Evolutionary conservation across 2,888 invertebrate genomes (phyloP).

Genomic region (Drosophila acutilabella): DNA sequence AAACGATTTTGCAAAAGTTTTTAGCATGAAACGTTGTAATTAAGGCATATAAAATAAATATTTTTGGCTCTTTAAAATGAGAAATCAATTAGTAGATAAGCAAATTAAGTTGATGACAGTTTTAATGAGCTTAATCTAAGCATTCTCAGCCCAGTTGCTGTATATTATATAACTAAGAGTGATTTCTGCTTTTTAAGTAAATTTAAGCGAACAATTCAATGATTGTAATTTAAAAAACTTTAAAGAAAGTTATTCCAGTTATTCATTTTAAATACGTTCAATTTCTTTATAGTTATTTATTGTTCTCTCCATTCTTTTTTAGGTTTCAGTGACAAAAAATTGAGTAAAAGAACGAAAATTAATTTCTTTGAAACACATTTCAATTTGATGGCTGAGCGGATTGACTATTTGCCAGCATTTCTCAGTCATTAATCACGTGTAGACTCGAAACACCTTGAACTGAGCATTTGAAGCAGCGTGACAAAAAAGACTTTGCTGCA

Average conservation of each 20-base stretch:
- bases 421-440: constrained; percentile 61
- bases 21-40: constrained; percentile 37
- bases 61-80: constrained; percentile 10
- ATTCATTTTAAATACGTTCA: not conserved
- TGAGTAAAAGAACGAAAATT: constrained; percentile 13
- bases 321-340: not conserved
- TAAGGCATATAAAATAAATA: not conserved
- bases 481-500: constrained; percentile 24
- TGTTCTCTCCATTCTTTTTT: not conserved
- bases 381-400: constrained; percentile 39
- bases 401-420: constrained; percentile 32
- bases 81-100: constrained; percentile 42
- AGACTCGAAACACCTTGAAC: constrained; percentile 24
- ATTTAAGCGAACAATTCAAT: too few species aligned
- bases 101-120: constrained; percentile 13
- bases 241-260: too few species aligned
- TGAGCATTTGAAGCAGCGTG: constrained; percentile 17
- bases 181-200: not conserved
- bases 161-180: constrained; percentile 4
- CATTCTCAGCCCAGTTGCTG: not conserved
- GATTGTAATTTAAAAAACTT: too few species aligned
- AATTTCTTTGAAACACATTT: constrained; percentile 42
- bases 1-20: constrained; percentile 47
- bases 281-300: not conserved
- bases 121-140: not conserved